Evolutionary conservation across 2,888 invertebrate genomes (phyloP), one percentile per base, ranked within the genome.

Genomic region (Boloria selene): DNA sequence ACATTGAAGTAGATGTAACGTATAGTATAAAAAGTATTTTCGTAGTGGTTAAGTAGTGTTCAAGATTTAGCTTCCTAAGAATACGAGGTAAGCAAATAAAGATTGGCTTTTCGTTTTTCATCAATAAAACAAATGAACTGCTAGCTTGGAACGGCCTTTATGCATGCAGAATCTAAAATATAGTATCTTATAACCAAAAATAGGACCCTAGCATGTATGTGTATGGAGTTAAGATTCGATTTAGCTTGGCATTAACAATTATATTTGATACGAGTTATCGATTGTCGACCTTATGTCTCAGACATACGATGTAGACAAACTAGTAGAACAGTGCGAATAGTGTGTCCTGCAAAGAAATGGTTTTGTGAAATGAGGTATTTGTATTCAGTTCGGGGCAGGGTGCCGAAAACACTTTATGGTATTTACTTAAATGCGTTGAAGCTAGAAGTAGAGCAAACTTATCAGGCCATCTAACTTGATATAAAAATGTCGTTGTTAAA

Each of bases 371-470:
- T 63, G 44, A 51, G 60, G 49, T 65, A 68, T 70, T 68, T 65
- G 68, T 65, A 70, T 70, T 70, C 70, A 58, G 56, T 61, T 59
- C 60, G 56, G 56, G 63, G 56, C 45, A 61, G 62, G 53, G 53
- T 42, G 58, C 60, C 63, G 65, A 68, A 65, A 68, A 54, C 62
- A 70, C 64, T 64, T 65, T 62, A 68, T 65, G 68, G 63, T 68
- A 49, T 70, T 62, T 60, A 31, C 61, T 62, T 65, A 60, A 67
- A 55, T 59, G 45, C 60, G 42, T 60, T 44, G 45, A 61, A 59
- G 54, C 45, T 45, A 31, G 17, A 49, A 54, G 62, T 26, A n/a
- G 31, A 38, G 31, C 10, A 45, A 56, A 22, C 45, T n/a, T 45
- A 45, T 56, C 44, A 22, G 2, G 45, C 10, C 13, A 2, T 18